Evolutionary conservation across 1,140 invertebrate genomes (phyloP), one percentile per base, ranked within the genome.

Genomic region (Pseudoatta argentina): DNA sequence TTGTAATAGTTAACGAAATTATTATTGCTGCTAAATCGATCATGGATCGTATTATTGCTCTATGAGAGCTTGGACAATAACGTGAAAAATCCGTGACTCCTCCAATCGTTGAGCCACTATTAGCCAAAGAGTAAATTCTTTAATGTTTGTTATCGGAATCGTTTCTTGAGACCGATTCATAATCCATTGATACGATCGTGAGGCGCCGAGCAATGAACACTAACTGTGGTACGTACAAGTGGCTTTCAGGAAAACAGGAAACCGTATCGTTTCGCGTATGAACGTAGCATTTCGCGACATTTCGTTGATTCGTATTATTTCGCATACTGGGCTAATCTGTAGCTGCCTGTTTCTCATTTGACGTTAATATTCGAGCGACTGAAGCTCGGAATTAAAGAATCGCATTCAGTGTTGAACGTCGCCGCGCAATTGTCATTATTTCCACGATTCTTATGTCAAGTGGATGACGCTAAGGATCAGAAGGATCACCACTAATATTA

Each of bases 191-290:
- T 16, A 78, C 44, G 27, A 86, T 55, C 75, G n/a, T 72, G 59
- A 64, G 69, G 55, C 69, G 85, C 67, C 63, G 78, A 83, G 87
- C 89, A 75, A 88, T 91, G 87, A 90, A 91, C 83, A 91, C 87
- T 86, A 77, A 88, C 53, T 73, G 82, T 77, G 89, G 77, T 90
- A 88, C 86, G 34, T 63, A 88, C 51, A 63, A 10, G 48, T 77
- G 34, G 30, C 67, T 75, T 89, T 71, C 16, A 39, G 51, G 48
- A 69, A 75, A 75, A 21, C 12, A 27, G 12, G 57, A 59, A 73
- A 83, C 51, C 30, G 24, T 51, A 69, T 44, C 34, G 34, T 79
- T 76, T 75, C 75, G 72, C 77, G 72, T 57, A 85, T 72, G 72
- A 53, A 51, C 66, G 66, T 69, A 75, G 67, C 67, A 51, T 79